Evolutionary conservation across 2,888 invertebrate genomes (phyloP).

Genomic region (Psylliodes chrysocephalus): DNA sequence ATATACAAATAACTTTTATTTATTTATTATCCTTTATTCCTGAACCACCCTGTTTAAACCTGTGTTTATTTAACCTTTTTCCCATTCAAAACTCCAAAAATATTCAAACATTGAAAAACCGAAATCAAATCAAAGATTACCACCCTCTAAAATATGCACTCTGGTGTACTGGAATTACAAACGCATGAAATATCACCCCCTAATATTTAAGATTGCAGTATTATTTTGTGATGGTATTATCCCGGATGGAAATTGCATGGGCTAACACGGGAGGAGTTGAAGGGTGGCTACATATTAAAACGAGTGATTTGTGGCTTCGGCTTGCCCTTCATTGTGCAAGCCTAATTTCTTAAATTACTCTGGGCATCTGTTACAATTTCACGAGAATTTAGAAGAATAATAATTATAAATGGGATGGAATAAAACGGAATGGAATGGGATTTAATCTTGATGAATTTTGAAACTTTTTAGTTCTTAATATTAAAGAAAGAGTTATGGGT

Average conservation of each 20-base stretch:
- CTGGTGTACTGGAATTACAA: slow-evolving; percentile 4
- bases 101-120: neutral
- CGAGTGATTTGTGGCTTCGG: slow-evolving; percentile 56
- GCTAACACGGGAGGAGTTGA: neutral
- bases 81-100: too few species aligned
- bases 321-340: slow-evolving; percentile 43
- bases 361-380: slow-evolving; percentile 22
- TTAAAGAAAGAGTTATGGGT: too few species aligned
- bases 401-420: neutral
- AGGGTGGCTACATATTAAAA: slow-evolving; percentile 54
- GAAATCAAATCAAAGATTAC: slow-evolving; percentile 2
- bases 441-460: too few species aligned
- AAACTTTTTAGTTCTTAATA: too few species aligned
- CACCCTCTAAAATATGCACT: slow-evolving; percentile 13
- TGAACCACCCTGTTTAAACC: too few species aligned
- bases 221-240: slow-evolving; percentile 20
- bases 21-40: too few species aligned
- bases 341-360: slow-evolving; percentile 18
- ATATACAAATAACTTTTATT: too few species aligned
- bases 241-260: slow-evolving; percentile 9
- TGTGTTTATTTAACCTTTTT: too few species aligned
- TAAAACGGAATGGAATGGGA: neutral
- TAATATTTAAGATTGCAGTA: slow-evolving; percentile 27
- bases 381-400: neutral
- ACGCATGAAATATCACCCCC: slow-evolving; percentile 25